Conservation (phyloP, 2,113 vertebrate species). For the Petaurus breviceps region DNA sequence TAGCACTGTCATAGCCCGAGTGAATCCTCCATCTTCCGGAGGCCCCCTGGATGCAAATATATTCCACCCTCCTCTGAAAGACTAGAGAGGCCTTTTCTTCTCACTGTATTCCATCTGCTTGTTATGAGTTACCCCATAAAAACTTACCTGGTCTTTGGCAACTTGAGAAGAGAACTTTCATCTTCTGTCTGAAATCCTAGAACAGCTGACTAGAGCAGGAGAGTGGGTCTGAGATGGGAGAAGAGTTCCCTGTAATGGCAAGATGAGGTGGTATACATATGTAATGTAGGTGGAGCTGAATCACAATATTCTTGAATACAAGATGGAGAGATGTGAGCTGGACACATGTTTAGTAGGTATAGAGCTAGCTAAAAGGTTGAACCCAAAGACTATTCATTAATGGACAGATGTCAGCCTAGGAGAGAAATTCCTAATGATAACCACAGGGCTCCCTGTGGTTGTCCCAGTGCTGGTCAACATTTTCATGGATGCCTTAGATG, state of each 20-base stretch:
- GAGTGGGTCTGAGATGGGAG: neutral
- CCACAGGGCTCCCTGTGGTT: neutral
- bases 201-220: neutral
- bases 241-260: neutral
- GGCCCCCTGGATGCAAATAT: neutral
- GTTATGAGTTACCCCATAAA: neutral
- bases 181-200: neutral
- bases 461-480: neutral
- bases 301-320: neutral
- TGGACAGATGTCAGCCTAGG: neutral
- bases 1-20: neutral
- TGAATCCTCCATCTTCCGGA: neutral
- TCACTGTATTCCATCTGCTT: neutral
- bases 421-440: neutral
- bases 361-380: neutral
- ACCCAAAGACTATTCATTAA: neutral
- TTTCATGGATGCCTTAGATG: neutral
- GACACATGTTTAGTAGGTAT: neutral
- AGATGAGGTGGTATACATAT: neutral
- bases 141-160: neutral
- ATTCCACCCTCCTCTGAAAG: neutral
- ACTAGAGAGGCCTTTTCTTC: neutral
- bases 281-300: neutral
- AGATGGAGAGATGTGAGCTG: neutral
- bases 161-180: neutral